phyloP scores from a whole-genome alignment of 2,888 invertebrate species.

The Caradrina kadenii region DNA sequence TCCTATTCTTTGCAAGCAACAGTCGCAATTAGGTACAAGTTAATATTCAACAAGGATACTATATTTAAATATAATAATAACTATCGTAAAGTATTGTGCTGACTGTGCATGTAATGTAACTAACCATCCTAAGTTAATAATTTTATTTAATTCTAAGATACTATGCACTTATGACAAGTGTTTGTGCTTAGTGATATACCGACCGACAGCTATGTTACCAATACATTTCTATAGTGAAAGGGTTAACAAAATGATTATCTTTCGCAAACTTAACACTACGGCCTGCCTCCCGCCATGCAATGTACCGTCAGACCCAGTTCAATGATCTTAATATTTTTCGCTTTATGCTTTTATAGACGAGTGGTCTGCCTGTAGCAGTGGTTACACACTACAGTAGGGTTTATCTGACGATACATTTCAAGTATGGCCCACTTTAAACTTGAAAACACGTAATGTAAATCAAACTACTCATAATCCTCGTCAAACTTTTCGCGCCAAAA shows the following conservation, averaged over 20 bases:
- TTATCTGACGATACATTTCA: constrained; percentile 5
- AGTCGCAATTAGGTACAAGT: constrained; percentile 54
- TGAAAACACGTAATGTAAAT: constrained; percentile 21
- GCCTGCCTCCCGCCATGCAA: constrained; percentile 13
- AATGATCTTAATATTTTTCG: background rate
- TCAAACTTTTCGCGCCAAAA: constrained; percentile 20
- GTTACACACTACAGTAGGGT: background rate
- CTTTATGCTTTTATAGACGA: too few relatives aligned
- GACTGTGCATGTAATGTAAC: constrained; percentile 79
- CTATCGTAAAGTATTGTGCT: constrained; percentile 78
- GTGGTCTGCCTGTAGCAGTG: background rate
- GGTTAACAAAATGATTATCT: constrained; percentile 52
- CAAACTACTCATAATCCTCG: constrained; percentile 10
- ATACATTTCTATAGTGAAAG: constrained; percentile 46
- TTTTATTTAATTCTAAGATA: constrained; percentile 65
- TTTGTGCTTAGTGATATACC: constrained; percentile 75
- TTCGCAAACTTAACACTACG: constrained; percentile 47
- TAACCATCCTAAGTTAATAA: constrained; percentile 71
- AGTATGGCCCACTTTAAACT: constrained; percentile 18
- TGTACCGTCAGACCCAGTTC: constrained; percentile 10
- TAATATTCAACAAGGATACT: constrained; percentile 69
- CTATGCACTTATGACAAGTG: constrained; percentile 72
- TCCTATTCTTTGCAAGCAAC: constrained; percentile 53
- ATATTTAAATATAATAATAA: constrained; percentile 68
- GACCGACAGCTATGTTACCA: constrained; percentile 56